phyloP scores from a whole-genome alignment of 2,888 invertebrate genomes.

The Xestia c-nigrum region DNA sequence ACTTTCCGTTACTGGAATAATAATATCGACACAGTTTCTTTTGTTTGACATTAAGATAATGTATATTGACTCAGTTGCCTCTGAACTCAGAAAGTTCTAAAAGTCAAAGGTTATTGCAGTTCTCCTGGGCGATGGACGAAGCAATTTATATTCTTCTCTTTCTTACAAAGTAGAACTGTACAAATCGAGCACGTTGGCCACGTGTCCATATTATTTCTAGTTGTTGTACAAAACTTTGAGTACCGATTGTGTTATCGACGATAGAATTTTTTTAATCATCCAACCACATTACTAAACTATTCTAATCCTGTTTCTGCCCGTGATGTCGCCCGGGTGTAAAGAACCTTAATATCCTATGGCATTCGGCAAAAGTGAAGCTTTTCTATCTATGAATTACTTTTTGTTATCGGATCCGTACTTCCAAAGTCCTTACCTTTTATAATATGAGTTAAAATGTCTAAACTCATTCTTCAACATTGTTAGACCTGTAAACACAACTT shows the following conservation, averaged over 20 bases:
- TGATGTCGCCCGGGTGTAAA: neutral
- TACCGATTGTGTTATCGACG: neutral
- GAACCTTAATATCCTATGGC: neutral
- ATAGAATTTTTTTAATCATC: neutral
- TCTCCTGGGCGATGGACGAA: constrained; percentile 22
- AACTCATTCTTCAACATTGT: neutral
- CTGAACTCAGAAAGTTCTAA: constrained; percentile 15
- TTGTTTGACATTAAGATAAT: constrained; percentile 15
- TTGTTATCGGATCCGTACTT: neutral
- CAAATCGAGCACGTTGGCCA: constrained; percentile 13
- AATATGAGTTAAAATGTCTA: neutral
- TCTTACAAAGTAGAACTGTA: constrained; percentile 6
- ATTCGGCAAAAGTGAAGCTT: neutral
- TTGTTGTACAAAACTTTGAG: neutral
- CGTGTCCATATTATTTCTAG: neutral
- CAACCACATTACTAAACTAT: neutral
- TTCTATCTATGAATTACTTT: neutral
- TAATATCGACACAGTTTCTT: neutral
- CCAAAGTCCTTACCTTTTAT: neutral
- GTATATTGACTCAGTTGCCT: neutral
- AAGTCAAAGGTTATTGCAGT: constrained; percentile 40
- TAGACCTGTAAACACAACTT: neutral
- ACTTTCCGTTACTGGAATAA: neutral
- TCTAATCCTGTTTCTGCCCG: neutral
- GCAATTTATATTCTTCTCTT: constrained; percentile 31